Conservation (phyloP, 2,888 invertebrate genomes). For the Eristalinus aeneus region DNA sequence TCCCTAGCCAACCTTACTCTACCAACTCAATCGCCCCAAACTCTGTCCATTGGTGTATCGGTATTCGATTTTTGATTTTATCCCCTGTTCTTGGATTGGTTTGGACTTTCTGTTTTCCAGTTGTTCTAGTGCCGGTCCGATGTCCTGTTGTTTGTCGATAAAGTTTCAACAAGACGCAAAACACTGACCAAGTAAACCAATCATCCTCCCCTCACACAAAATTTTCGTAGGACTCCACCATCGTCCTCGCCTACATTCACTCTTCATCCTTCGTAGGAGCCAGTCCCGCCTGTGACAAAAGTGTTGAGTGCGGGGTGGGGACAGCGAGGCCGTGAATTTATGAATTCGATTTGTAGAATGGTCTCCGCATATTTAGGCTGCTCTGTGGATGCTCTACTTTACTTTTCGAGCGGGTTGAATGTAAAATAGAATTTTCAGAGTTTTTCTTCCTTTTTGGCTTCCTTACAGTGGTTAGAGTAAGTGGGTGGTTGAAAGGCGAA, state of each 20-base stretch:
- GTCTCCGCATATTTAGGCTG: conserved; percentile 40
- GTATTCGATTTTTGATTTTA: conserved; percentile 66
- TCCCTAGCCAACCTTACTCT: no score
- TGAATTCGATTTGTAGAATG: conserved; percentile 67
- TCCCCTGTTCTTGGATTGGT: conserved; percentile 22
- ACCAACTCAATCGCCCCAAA: background rate
- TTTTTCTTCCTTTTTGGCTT: background rate
- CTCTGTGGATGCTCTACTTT: conserved; percentile 2
- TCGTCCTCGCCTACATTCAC: background rate
- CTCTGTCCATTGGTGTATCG: background rate
- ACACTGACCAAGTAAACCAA: conserved; percentile 70
- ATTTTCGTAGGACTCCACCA: conserved; percentile 34
- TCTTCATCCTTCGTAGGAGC: background rate
- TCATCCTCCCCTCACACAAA: conserved; percentile 62
- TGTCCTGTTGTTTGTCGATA: conserved; percentile 56
- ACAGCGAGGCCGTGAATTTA: conserved; percentile 60
- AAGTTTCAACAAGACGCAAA: conserved; percentile 65
- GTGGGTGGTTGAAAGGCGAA: background rate
- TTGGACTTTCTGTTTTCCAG: background rate
- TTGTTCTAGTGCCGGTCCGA: conserved; percentile 18
- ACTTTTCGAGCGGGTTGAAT: conserved; percentile 15
- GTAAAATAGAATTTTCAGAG: conserved; percentile 34
- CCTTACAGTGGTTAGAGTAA: background rate
- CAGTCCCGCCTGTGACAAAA: background rate
- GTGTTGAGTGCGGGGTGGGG: background rate